Evolutionary conservation across 2,113 vertebrate species (phyloP).

Genomic region (Nicator chloris): DNA sequence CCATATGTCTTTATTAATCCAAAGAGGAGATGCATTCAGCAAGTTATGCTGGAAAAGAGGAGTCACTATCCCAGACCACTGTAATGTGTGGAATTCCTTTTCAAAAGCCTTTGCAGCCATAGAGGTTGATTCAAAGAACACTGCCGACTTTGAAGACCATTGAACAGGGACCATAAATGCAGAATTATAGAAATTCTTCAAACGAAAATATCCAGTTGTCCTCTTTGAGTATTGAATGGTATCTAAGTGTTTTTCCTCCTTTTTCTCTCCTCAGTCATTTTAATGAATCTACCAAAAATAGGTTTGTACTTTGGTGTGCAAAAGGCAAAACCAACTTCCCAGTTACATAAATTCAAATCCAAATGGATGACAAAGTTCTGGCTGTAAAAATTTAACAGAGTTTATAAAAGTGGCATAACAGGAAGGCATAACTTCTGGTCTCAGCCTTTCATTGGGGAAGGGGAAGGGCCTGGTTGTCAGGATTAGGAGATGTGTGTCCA

Average conservation of each 20-base stretch:
- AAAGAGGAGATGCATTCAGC: not conserved
- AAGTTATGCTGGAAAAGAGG: not conserved
- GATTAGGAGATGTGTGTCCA: not conserved
- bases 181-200: not conserved
- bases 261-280: not conserved
- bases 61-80: not conserved
- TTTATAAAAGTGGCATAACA: not conserved
- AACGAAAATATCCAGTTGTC: not conserved
- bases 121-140: not conserved
- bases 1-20: not conserved
- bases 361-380: not conserved
- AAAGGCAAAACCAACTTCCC: not conserved
- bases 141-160: accelerated
- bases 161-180: not conserved
- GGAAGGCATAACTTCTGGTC: not conserved
- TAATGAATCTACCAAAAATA: not conserved
- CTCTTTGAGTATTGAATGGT: not conserved
- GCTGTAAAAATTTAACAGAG: not conserved
- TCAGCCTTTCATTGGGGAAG: not conserved
- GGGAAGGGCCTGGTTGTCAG: not conserved
- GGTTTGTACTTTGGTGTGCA: not conserved
- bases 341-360: not conserved
- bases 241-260: not conserved
- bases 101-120: not conserved
- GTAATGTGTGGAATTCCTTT: not conserved